Percentiles rank a stretch among this genome's conserved stretches.
Conservation (phyloP, 2,113 vertebrate genomes). For the Ascaphus truei region DNA sequence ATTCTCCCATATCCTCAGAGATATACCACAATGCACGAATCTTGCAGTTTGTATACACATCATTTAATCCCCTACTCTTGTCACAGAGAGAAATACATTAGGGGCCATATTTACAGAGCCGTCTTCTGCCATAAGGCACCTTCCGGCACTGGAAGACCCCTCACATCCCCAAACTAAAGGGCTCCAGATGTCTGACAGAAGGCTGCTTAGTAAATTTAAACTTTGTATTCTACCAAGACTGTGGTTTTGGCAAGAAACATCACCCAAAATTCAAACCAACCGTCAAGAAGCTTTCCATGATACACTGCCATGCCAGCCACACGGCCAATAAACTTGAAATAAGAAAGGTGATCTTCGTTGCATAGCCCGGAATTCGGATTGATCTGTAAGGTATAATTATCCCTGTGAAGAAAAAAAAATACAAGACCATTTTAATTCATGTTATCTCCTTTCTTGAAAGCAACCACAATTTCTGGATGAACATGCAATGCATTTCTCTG, state of each 20-base stretch:
- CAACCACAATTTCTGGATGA: neutral
- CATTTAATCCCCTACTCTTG: too few species aligned
- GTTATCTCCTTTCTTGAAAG: conserved; percentile 24
- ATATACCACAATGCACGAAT: too few species aligned
- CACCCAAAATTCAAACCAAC: conserved; percentile 58
- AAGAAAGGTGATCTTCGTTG: conserved; percentile 95
- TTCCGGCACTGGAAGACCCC: too few species aligned
- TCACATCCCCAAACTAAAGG: too few species aligned
- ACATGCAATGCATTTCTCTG: neutral
- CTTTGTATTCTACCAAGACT: too few species aligned
- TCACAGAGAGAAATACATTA: too few species aligned
- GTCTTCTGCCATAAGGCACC: too few species aligned
- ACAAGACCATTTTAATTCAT: conserved; percentile 23
- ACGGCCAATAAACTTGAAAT: conserved; percentile 97
- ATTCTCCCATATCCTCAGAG: too few species aligned
- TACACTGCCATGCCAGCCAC: conserved; percentile 97
- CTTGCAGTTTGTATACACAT: too few species aligned
- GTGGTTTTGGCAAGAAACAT: neutral
- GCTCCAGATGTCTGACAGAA: too few species aligned
- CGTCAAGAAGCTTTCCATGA: conserved; percentile 93
- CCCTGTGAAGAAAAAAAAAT: conserved; percentile 66
- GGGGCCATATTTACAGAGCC: too few species aligned
- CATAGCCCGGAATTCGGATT: conserved; percentile 96
- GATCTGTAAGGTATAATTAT: conserved; percentile 97
- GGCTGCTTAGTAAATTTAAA: too few species aligned